Percentiles rank a stretch among this genome's conserved stretches.
Conservation (phyloP, 2,113 vertebrate species). For the Leucoraja erinaceus region DNA sequence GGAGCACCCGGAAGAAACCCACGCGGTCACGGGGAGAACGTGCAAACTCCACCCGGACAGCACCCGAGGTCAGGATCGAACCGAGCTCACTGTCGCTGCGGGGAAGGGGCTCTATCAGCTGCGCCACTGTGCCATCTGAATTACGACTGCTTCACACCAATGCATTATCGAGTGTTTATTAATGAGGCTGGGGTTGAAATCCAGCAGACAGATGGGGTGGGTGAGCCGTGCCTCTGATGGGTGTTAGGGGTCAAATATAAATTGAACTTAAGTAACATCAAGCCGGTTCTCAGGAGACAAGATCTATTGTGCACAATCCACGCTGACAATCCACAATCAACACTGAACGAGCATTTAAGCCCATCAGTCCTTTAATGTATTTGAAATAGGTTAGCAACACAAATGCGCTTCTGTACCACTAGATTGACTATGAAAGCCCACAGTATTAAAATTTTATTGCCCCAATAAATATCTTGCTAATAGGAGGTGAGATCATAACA, state of each 20-base stretch:
- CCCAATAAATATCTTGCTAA: neutral
- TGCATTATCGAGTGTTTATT: conserved; percentile 4
- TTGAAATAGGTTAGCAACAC: neutral
- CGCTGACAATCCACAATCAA: neutral
- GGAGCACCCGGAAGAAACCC: no score
- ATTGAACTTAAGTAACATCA: conserved; percentile 1
- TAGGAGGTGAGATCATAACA: neutral
- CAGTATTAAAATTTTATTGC: neutral
- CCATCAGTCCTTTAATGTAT: neutral
- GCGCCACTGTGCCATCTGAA: no score
- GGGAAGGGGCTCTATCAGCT: no score
- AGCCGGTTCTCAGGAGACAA: neutral
- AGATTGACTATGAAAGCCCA: neutral
- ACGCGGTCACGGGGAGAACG: no score
- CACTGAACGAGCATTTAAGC: neutral
- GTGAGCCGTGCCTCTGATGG: neutral
- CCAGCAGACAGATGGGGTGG: conserved; percentile 6
- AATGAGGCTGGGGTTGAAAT: neutral
- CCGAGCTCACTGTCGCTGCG: no score
- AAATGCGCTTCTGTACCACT: neutral
- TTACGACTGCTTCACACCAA: neutral
- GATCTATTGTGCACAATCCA: neutral
- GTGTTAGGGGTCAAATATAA: conserved; percentile 12
- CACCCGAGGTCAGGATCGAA: no score
- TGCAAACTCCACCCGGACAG: no score